Evolutionary conservation across 1,140 invertebrate species (phyloP), one percentile per base, ranked within the genome.

Genomic region (Bombus superbus): DNA sequence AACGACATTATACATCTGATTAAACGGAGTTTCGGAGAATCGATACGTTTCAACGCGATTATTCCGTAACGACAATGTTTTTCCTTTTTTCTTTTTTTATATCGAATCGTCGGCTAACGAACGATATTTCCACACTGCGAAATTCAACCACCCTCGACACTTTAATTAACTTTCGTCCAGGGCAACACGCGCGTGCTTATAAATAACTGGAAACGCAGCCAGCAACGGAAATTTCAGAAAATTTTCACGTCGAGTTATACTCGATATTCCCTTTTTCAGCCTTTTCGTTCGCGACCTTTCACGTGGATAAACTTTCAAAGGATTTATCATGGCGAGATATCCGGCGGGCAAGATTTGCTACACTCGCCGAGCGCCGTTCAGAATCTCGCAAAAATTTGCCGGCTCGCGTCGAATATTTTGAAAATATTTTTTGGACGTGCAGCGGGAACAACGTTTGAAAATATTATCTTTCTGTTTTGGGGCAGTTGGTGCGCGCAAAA

Each of bases 161-260:
- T 88, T 79, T 88, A 88, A 88, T 88, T 88, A 84, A 80, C 64
- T 84, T 59, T 71, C 78, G 28, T 71, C 71, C 42, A 66, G 53
- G 53, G 35, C 71, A 69, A 53, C 72, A 74, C 40, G 44, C 38
- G 64, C 28, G 6, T 69, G 11, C 59, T 75, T 84, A 72, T 76
- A 69, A 88, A 88, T 76, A 84, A 32, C 32, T 42, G 47, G 59
- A 47, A 44, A 74, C 44, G 73, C 35, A 35, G n/a, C 59, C 1
- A n/a, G 28, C 11, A 28, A 11, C 59, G 59, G 10, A 11, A 62
- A n/a, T n/a, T 62, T n/a, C 4, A 22, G 35, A 44, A 75, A 66
- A 66, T 88, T 69, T 79, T 79, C 72, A 57, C 40, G 57, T 35
- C 10, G 18, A 62, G 28, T 25, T 35, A 38, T 38, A 38, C 75